phyloP scores from a whole-genome alignment of 2,888 invertebrate species.

The Endotricha flammealis region DNA sequence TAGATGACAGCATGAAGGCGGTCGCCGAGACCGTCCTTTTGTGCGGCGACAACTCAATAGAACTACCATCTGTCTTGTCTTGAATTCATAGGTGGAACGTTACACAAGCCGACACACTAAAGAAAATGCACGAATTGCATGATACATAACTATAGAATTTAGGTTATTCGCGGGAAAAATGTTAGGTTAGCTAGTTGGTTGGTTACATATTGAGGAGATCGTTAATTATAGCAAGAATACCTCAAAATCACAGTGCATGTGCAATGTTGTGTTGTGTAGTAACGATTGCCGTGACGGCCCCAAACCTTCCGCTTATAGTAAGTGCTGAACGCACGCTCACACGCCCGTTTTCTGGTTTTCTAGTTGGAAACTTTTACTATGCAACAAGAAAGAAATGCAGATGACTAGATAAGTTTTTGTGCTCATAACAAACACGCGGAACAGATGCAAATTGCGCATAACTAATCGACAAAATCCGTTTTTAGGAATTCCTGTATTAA shows the following conservation, averaged over 20 bases:
- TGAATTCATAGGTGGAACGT: too few relatives aligned
- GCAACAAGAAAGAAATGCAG: conserved; percentile 24
- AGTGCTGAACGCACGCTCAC: conserved; percentile 12
- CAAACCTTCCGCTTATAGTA: conserved; percentile 31
- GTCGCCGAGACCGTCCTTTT: too few relatives aligned
- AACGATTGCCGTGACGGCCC: conserved; percentile 27
- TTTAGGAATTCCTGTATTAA: too few relatives aligned
- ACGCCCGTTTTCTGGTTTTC: conserved; percentile 32
- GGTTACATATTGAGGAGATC: conserved; percentile 1
- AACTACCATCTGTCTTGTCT: conserved; percentile 49
- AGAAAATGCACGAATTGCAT: too few relatives aligned
- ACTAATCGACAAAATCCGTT: not conserved
- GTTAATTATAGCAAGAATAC: conserved; percentile 21
- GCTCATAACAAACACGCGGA: conserved; percentile 11
- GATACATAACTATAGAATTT: too few relatives aligned
- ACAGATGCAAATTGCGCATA: conserved; percentile 4
- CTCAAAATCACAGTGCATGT: conserved; percentile 26
- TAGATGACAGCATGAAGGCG: too few relatives aligned
- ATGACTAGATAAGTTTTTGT: conserved; percentile 17
- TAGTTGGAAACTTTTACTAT: conserved; percentile 39
- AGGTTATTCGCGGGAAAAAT: too few relatives aligned
- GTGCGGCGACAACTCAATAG: conserved; percentile 53
- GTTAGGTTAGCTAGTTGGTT: not conserved
- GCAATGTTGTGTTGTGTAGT: conserved; percentile 13
- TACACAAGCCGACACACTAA: too few relatives aligned